Percentiles rank a stretch among this genome's conserved stretches.
Evolutionary conservation across 2,888 invertebrate species (phyloP).

Genomic region (Ametastegia equiseti): DNA sequence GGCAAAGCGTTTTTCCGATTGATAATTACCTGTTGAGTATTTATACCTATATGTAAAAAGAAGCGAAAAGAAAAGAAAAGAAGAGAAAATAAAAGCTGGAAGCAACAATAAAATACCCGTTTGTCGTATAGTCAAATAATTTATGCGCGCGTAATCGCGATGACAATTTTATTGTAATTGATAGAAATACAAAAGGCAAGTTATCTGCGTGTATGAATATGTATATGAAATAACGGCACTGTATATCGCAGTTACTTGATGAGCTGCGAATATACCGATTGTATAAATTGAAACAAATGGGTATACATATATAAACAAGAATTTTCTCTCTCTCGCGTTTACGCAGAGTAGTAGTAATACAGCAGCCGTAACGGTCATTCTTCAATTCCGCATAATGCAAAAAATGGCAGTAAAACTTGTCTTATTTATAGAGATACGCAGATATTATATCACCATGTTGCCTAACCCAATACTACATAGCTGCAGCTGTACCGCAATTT

Average conservation of each 20-base stretch:
- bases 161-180: background rate
- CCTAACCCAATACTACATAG: background rate
- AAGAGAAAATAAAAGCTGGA: background rate
- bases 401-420: background rate
- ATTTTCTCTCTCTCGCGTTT: background rate
- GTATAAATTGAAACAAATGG: slow-evolving; percentile 2
- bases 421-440: background rate
- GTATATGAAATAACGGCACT: background rate
- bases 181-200: background rate
- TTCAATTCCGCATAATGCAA: background rate
- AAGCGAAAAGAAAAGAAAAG: background rate
- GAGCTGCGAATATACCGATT: background rate
- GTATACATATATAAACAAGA: background rate
- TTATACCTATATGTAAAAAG: background rate
- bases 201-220: background rate
- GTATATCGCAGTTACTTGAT: background rate
- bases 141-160: background rate
- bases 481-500: background rate
- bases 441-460: background rate
- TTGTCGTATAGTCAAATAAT: background rate
- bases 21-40: background rate
- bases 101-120: background rate
- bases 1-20: background rate
- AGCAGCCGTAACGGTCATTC: background rate
- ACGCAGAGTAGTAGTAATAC: too few relatives aligned